A percentile compares a stretch with the other conserved stretches of the same genome.
Evolutionary conservation across 2,888 invertebrate species (phyloP).

Genomic region (Erynnis tages): DNA sequence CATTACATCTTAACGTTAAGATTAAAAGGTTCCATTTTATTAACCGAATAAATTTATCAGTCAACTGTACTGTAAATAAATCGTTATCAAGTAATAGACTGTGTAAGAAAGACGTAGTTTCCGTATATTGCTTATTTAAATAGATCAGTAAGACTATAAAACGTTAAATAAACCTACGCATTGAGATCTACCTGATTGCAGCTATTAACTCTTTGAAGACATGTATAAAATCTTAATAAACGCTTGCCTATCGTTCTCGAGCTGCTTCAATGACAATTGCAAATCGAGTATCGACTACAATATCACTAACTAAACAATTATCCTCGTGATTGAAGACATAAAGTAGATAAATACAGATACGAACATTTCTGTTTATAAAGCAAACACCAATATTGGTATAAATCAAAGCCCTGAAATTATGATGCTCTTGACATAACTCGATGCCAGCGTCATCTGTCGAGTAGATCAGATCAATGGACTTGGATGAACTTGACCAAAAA

Average conservation of each 20-base stretch:
- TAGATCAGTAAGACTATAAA: not conserved
- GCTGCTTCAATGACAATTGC: conserved; percentile 2
- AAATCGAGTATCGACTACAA: conserved; percentile 7
- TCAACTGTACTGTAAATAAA: conserved; percentile 7
- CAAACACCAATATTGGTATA: conserved; percentile 48
- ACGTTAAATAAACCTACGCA: conserved; percentile 1
- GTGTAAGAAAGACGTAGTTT: not conserved
- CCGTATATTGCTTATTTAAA: not conserved
- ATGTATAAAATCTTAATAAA: not conserved
- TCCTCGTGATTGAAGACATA: conserved; percentile 7
- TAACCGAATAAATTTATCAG: conserved; percentile 16
- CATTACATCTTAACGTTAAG: not conserved
- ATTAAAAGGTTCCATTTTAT: conserved; percentile 11
- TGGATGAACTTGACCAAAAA: conserved; percentile 63
- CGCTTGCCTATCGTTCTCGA: not conserved
- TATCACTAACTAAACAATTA: conserved; percentile 22
- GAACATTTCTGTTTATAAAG: conserved; percentile 28
- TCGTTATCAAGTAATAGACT: conserved; percentile 10
- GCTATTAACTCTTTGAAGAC: conserved; percentile 3
- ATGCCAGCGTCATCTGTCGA: conserved; percentile 51
- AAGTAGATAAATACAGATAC: conserved; percentile 2
- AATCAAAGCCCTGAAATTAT: conserved; percentile 46
- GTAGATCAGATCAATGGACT: conserved; percentile 57
- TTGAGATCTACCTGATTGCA: conserved; percentile 2
- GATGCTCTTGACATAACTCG: conserved; percentile 54